Conservation (phyloP, 1,140 invertebrate genomes). For the Aphaenogaster rudis region DNA sequence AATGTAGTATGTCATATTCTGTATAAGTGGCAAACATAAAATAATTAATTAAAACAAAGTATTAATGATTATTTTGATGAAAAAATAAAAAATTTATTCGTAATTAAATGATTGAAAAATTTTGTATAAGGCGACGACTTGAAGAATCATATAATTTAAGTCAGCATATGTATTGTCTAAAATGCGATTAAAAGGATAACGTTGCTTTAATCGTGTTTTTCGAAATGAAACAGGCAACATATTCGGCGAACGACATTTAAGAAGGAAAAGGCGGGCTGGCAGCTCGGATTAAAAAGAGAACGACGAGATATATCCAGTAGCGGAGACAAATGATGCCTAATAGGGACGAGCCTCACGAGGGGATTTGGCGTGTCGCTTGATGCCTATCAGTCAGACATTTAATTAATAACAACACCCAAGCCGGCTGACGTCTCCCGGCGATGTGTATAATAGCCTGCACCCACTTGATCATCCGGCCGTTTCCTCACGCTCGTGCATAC, state of each 20-base stretch:
- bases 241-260: conserved; percentile 33
- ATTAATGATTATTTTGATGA: neutral
- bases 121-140: neutral
- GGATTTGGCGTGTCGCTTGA: conserved; percentile 83
- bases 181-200: neutral
- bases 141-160: neutral
- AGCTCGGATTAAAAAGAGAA: conserved; percentile 69
- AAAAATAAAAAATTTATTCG: neutral
- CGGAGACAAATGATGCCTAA: conserved; percentile 86
- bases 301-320: conserved; percentile 74
- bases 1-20: neutral
- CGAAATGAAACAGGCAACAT: neutral
- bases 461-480: conserved; percentile 83
- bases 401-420: conserved; percentile 87
- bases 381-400: conserved; percentile 87
- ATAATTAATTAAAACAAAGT: neutral
- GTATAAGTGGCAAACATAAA: neutral
- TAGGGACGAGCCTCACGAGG: conserved; percentile 78
- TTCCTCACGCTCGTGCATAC: conserved; percentile 63
- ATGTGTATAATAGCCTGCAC: conserved; percentile 85
- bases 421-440: conserved; percentile 83
- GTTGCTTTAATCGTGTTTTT: neutral
- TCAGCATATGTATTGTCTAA: neutral
- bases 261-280: conserved; percentile 29
- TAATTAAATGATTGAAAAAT: neutral